These are phyloP conservation scores for Cyphomyrus plagiostoma DNA, from an alignment of 2,113 vertebrate species.

Conservation along the genomic window DNA sequence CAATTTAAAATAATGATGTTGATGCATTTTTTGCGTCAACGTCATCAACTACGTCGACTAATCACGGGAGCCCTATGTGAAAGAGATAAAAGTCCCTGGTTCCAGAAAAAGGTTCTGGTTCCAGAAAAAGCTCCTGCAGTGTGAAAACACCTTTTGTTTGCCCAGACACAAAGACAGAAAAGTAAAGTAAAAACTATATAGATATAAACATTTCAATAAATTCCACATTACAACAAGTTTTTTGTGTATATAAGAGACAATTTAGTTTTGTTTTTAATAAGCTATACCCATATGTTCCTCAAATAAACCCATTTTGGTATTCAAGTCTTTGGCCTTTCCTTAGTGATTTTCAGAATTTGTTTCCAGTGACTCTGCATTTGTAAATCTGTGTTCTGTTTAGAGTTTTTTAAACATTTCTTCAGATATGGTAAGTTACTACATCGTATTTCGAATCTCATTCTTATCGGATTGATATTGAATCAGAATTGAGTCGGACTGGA, in stretches of 20 bases:
- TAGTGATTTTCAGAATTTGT: not conserved
- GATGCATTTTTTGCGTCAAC: too few relatives aligned
- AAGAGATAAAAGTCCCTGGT: too few relatives aligned
- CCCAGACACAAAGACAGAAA: not conserved
- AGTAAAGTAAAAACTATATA: not conserved
- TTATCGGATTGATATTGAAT: not conserved
- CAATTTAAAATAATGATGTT: too few relatives aligned
- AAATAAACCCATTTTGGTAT: not conserved
- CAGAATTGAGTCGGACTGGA: not conserved
- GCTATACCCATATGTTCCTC: not conserved
- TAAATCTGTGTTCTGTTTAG: not conserved
- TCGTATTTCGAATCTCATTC: not conserved
- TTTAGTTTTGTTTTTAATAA: not conserved
- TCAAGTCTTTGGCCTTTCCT: not conserved
- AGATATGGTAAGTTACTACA: not conserved
- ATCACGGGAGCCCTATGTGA: too few relatives aligned
- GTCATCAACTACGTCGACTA: too few relatives aligned
- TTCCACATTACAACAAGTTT: not conserved
- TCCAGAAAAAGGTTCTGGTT: too few relatives aligned
- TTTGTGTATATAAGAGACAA: not conserved
- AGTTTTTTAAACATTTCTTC: not conserved
- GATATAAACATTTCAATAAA: not conserved
- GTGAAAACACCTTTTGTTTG: not conserved
- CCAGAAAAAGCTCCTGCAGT: not conserved
- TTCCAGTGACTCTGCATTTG: not conserved